phyloP scores from a whole-genome alignment of 37 sponge, comb jelly and placozoan genomes.

The Lycopodina hypogea region DNA sequence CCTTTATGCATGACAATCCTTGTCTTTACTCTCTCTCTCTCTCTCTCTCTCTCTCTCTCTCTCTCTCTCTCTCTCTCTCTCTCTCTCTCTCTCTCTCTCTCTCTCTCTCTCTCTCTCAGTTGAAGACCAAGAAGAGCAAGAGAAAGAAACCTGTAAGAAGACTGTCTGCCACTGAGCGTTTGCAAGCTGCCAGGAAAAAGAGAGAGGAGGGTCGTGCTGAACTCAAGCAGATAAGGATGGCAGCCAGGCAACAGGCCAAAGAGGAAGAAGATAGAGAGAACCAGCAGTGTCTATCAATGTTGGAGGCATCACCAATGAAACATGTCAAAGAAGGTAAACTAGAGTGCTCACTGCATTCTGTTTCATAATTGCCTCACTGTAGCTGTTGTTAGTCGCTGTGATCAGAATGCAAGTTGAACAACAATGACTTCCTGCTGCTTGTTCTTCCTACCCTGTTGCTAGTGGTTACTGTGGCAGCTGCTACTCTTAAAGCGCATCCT shows the following conservation, averaged over 20 bases:
- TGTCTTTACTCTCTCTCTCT: no score
- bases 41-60: no score
- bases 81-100: no score
- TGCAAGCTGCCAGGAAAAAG: constrained; percentile 57
- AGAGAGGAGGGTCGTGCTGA: constrained; percentile 27
- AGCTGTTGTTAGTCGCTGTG: background rate
- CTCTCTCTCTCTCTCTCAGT: background rate
- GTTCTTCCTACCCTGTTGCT: background rate
- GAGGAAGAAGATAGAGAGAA: constrained; percentile 4
- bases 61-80: no score
- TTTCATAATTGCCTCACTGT: background rate
- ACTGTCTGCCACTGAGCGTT: constrained; percentile 15
- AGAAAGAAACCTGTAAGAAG: background rate
- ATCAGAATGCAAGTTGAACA: background rate
- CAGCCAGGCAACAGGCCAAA: constrained; percentile 5
- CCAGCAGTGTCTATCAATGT: background rate
- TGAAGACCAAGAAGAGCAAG: background rate
- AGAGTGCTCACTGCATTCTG: background rate
- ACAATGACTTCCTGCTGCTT: background rate
- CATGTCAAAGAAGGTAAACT: no score
- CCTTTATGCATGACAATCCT: no score
- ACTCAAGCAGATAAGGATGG: constrained; percentile 46
- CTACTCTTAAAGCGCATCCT: no score
- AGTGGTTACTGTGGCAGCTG: no score
- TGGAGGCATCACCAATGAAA: no score